Percentiles rank a stretch among this genome's conserved stretches.
Evolutionary conservation across 2,113 vertebrate genomes (phyloP).

Genomic region (Sarotherodon lohbergeri): DNA sequence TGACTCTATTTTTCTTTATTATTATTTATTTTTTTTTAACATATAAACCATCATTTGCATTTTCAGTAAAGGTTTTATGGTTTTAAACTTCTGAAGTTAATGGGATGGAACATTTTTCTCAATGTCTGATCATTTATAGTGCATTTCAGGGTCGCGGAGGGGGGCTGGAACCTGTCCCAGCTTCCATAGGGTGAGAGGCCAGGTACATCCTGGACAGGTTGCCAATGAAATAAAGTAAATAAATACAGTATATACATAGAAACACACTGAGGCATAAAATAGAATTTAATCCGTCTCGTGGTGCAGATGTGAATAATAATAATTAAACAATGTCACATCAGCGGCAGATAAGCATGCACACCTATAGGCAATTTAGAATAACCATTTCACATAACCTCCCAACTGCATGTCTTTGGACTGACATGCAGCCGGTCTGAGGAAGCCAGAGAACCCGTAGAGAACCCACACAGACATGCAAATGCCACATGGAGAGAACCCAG

Average conservation of each 20-base stretch:
- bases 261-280: not conserved
- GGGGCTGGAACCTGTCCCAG: not conserved
- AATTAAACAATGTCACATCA: not conserved
- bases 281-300: not conserved
- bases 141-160: not conserved
- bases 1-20: not conserved
- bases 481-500: not conserved
- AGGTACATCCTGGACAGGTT: not conserved
- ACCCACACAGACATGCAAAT: not conserved
- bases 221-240: not conserved
- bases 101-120: not conserved
- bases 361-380: not conserved
- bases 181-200: not conserved
- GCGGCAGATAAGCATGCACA: not conserved
- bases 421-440: not conserved
- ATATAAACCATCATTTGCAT: not conserved
- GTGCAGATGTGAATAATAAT: not conserved
- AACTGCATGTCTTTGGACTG: not conserved
- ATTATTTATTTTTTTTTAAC: not conserved
- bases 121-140: not conserved
- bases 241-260: not conserved
- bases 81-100: not conserved
- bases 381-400: not conserved
- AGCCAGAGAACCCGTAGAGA: not conserved
- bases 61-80: not conserved